Percentiles rank a stretch among this genome's conserved stretches.
These are phyloP conservation scores for Tigriopus japonicus DNA, from an alignment of 1,140 invertebrate genomes.

Conservation along the genomic window DNA sequence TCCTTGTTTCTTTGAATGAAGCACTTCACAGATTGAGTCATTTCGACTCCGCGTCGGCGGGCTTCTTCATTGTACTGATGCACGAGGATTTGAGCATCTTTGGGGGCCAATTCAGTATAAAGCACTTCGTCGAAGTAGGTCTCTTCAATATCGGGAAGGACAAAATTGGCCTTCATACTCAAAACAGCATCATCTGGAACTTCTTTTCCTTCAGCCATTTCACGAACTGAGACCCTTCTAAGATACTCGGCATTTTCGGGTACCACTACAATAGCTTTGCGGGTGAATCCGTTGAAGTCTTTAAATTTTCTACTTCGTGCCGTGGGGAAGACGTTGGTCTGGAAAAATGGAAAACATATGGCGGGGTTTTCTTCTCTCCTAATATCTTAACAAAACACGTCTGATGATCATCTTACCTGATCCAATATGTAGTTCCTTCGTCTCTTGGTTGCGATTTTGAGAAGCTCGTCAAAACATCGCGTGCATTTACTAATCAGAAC, in stretches of 20 bases:
- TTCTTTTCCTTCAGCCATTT: constrained; percentile 69
- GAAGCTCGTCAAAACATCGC: constrained; percentile 58
- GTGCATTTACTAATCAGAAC: constrained; percentile 62
- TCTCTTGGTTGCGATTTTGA: constrained; percentile 57
- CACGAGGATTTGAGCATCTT: neutral
- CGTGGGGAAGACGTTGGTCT: constrained; percentile 11
- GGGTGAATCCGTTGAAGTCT: constrained; percentile 2
- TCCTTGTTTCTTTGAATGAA: neutral
- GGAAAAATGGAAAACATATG: neutral
- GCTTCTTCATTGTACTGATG: constrained; percentile 8
- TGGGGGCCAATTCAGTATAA: neutral
- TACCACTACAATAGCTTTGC: constrained; percentile 56
- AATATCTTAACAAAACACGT: neutral
- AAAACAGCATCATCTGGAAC: constrained; percentile 66
- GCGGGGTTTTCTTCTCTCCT: no score
- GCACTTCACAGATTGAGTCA: neutral
- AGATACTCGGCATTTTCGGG: constrained; percentile 71
- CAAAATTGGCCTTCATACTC: constrained; percentile 73
- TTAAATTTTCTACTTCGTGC: neutral
- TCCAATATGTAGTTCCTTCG: constrained; percentile 82
- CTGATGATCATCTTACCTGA: constrained; percentile 43
- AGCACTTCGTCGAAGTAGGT: constrained; percentile 4
- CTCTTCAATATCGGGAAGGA: constrained; percentile 4
- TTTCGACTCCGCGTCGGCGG: neutral
- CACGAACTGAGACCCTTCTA: constrained; percentile 48